Percentiles rank a stretch among this genome's conserved stretches.
Evolutionary conservation across 2,113 vertebrate genomes (phyloP).

Genomic region (cattle (Bos taurus)): ARS-UCD2.0 NC_037332.1:15290501-15291000

Average conservation of each 20-base stretch:
- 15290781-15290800: not conserved
- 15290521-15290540: not conserved
- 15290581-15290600: not conserved
- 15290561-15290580: not conserved
- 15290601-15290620: not conserved
- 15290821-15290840: not conserved
- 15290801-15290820: not conserved
- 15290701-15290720: not conserved
- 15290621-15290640: not conserved
- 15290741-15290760: not conserved
- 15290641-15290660: not conserved
- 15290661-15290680: not conserved
- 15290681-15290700: not conserved
- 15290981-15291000: not conserved
- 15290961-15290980: not conserved
- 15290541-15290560: not conserved
- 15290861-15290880: not conserved
- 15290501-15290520: not conserved
- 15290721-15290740: not conserved
- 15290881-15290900: not conserved
- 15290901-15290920: rapidly evolving
- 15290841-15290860: rapidly evolving
- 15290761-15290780: not conserved
- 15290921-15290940: not conserved
- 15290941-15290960: not conserved